Conservation (phyloP, 2,888 invertebrate genomes). For the Rhingia rostrata region DNA sequence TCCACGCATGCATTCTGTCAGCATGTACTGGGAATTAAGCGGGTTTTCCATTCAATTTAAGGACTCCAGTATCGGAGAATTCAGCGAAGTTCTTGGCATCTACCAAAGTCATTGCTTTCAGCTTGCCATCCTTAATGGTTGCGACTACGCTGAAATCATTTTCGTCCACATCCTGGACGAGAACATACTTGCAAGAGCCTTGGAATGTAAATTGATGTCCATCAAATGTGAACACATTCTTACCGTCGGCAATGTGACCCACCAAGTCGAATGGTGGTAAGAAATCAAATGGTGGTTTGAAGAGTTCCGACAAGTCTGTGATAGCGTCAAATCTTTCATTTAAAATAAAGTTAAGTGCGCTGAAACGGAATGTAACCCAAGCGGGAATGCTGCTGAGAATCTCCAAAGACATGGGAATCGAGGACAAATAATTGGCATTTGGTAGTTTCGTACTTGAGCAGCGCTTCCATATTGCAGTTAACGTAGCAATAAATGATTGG, state of each 20-base stretch:
- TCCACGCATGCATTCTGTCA: slow-evolving; percentile 86
- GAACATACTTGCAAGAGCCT: slow-evolving; percentile 92
- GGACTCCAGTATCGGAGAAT: slow-evolving; percentile 86
- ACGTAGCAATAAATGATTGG: slow-evolving; percentile 84
- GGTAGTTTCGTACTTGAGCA: slow-evolving; percentile 71
- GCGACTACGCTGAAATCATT: slow-evolving; percentile 93
- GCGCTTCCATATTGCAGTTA: slow-evolving; percentile 83
- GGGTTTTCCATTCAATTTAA: slow-evolving; percentile 87
- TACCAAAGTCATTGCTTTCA: slow-evolving; percentile 87
- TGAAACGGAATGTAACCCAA: slow-evolving; percentile 85
- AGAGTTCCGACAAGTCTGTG: slow-evolving; percentile 78
- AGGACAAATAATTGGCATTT: slow-evolving; percentile 64
- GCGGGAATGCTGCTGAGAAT: slow-evolving; percentile 84
- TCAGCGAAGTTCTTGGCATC: slow-evolving; percentile 87
- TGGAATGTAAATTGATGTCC: slow-evolving; percentile 91
- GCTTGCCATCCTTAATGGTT: slow-evolving; percentile 87
- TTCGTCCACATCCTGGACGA: slow-evolving; percentile 92
- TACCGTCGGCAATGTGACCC: slow-evolving; percentile 90
- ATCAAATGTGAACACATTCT: slow-evolving; percentile 95
- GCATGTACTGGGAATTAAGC: slow-evolving; percentile 88
- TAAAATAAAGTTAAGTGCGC: slow-evolving; percentile 85
- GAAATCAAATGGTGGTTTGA: slow-evolving; percentile 86
- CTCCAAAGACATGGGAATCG: slow-evolving; percentile 82
- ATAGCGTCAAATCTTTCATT: slow-evolving; percentile 86
- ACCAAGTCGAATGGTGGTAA: slow-evolving; percentile 87